Evolutionary conservation across 2,797 vertebrate species (phyloP), one percentile per base, ranked within the genome.

Genomic region (Halcyon leucocephala): DNA sequence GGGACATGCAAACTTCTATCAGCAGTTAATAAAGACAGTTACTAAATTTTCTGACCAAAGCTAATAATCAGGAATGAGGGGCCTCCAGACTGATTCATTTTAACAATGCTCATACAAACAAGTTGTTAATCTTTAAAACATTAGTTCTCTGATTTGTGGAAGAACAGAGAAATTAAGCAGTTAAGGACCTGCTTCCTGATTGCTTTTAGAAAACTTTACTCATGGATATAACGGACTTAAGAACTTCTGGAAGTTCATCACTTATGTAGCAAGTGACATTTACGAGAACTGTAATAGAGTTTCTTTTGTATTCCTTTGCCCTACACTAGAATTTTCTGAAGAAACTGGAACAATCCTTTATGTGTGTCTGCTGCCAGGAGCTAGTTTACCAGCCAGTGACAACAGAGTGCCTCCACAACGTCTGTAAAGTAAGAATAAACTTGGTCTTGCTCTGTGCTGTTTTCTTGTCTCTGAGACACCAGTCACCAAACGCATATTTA

Each of bases 351-450:
- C 99, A 99, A 96, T 99, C 98, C 90, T 99, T 99, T 97, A 99
- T 99, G 99, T 99, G 99, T 77, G 99, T 99, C 92, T 99, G 99
- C 98, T 99, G 99, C 98, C 99, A 99, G 98, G 99, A 99, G 95
- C 97, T 99, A 95, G 99, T 99, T 95, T 99, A 98, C 98, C 99
- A 99, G 96, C 99, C 99, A 58, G 98, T 99, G 97, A 99, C 99
- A 98, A 99, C 99, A 41, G 97, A 98, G 97, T 99, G 99, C 98
- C 98, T 99, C 84, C 99, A 99, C 98, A 99, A 99, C 13, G 99
- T 99, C 94, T 99, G 99, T 98, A 99, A 99, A 99, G 99, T 99
- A 97, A 92, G 98, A 97, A 77, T 55, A 67, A 81, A 51, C 54
- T 52, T 1, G 15, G 48, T 58, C 64, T 64, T 82, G 35, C 60